Conservation (phyloP, 2,113 vertebrate species). For the Odobenus rosmarus region DNA sequence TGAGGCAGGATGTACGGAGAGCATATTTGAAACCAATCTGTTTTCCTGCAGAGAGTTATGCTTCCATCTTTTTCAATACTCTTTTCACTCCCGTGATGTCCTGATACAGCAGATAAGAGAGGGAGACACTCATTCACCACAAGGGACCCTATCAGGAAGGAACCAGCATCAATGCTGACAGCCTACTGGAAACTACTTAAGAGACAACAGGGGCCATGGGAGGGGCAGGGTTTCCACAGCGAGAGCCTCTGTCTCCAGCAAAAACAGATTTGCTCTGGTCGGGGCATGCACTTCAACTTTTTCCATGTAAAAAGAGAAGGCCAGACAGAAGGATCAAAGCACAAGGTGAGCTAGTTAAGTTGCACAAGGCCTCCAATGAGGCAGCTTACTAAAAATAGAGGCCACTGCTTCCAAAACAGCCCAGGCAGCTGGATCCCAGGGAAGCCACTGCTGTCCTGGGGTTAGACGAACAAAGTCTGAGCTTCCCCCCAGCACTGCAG, state of each 20-base stretch:
- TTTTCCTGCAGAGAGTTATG: background rate
- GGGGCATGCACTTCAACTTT: background rate
- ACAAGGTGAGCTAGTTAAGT: background rate
- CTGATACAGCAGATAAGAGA: slow-evolving; percentile 6
- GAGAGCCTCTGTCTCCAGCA: slow-evolving; percentile 6
- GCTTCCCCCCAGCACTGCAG: background rate
- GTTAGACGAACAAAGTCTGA: background rate
- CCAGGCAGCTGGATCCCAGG: background rate
- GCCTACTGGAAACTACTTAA: background rate
- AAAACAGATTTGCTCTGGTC: background rate
- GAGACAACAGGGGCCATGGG: background rate
- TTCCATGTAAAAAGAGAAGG: background rate
- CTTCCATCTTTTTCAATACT: background rate
- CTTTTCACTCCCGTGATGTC: background rate
- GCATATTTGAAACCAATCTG: background rate
- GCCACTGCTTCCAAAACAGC: background rate
- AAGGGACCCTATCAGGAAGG: background rate
- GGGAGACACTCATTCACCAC: background rate
- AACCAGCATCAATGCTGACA: background rate
- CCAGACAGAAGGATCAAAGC: slow-evolving; percentile 15
- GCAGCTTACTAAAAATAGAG: slow-evolving; percentile 6
- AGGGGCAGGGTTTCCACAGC: background rate
- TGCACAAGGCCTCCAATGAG: background rate
- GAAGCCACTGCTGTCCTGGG: background rate
- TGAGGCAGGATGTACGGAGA: slow-evolving; percentile 11